phyloP scores from a whole-genome alignment of 2,888 invertebrate species.

The Pollenia griseotomentosa region DNA sequence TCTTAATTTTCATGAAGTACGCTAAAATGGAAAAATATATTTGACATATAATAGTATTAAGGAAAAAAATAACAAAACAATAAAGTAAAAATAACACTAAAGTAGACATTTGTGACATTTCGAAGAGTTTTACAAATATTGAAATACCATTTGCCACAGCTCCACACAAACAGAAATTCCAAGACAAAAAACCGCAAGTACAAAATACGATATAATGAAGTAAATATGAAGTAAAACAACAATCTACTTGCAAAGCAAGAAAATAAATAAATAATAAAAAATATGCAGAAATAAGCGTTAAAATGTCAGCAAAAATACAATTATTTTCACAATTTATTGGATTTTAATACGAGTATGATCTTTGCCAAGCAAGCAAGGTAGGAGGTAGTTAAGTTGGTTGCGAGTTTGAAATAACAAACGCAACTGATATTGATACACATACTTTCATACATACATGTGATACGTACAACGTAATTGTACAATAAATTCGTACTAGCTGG shows the following conservation, averaged over 20 bases:
- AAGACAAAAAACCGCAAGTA: constrained; percentile 49
- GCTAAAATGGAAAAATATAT: constrained; percentile 10
- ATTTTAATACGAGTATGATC: constrained; percentile 41
- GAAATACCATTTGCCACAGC: constrained; percentile 63
- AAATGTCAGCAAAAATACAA: constrained; percentile 63
- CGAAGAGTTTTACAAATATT: constrained; percentile 68
- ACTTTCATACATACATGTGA: not conserved
- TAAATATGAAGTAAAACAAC: constrained; percentile 1
- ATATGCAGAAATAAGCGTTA: constrained; percentile 22
- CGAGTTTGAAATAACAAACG: not conserved
- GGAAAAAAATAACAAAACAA: constrained; percentile 13
- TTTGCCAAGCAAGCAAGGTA: constrained; percentile 7
- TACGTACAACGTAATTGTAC: not conserved
- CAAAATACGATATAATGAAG: constrained; percentile 37
- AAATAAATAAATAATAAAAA: not conserved
- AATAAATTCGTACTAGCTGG: not conserved
- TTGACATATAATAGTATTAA: constrained; percentile 51
- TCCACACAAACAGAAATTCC: constrained; percentile 25
- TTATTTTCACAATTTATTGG: constrained; percentile 63
- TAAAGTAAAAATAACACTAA: constrained; percentile 5
- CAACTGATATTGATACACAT: constrained; percentile 28
- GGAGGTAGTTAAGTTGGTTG: not conserved
- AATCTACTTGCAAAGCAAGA: not conserved
- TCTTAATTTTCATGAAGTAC: constrained; percentile 38
- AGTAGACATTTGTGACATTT: constrained; percentile 70